Evolutionary conservation across 2,797 vertebrate species (phyloP).

Genomic region (Heteromormyrus szaboi): DNA sequence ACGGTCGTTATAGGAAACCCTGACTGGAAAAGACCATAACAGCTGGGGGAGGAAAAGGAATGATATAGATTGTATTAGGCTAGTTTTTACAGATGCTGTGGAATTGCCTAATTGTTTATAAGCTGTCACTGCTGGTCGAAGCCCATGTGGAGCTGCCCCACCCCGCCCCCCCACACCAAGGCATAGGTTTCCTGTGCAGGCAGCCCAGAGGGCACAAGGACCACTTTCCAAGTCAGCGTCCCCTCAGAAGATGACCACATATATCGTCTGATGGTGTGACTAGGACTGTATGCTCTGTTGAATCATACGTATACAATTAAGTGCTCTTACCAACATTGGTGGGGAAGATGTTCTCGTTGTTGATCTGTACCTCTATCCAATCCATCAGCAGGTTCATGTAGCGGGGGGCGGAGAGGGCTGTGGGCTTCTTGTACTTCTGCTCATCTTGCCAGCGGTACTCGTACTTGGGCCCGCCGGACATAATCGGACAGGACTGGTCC

Average conservation of each 20-base stretch:
- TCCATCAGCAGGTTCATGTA: constrained; percentile 98
- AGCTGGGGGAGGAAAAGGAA: neutral
- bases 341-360: constrained; percentile 92
- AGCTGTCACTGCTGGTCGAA: neutral
- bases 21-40: neutral
- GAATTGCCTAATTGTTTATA: neutral
- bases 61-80: neutral
- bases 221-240: neutral
- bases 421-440: constrained; percentile 83
- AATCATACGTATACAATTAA: neutral
- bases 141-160: neutral
- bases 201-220: neutral
- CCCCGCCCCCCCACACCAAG: neutral
- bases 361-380: constrained; percentile 97
- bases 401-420: constrained; percentile 84
- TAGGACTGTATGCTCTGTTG: neutral
- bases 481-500: constrained; percentile 84
- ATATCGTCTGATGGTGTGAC: neutral
- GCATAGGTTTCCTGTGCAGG: neutral
- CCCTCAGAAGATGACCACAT: neutral
- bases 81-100: neutral
- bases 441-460: constrained; percentile 98
- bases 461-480: constrained; percentile 90
- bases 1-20: neutral
- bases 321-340: constrained; percentile 70